These are phyloP conservation scores for Macrophya alboannulata DNA, from an alignment of 2,888 invertebrate genomes.

Conservation along the genomic window DNA sequence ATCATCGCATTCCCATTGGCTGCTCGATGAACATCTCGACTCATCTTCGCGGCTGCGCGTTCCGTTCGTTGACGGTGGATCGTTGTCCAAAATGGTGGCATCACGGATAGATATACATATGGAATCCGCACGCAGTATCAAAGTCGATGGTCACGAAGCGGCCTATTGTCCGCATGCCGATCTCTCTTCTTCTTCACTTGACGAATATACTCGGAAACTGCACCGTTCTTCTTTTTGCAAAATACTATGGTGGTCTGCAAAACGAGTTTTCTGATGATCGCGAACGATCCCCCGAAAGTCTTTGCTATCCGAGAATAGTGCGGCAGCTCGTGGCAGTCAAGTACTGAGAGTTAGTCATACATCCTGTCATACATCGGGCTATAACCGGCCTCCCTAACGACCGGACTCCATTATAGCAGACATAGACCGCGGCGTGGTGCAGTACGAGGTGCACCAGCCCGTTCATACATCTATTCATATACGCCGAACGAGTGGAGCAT, in stretches of 20 bases:
- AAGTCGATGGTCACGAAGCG: not conserved
- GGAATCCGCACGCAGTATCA: not conserved
- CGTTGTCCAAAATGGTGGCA: slow-evolving; percentile 74
- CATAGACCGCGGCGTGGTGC: slow-evolving; percentile 58
- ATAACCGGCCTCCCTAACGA: slow-evolving; percentile 74
- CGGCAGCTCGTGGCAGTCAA: slow-evolving; percentile 62
- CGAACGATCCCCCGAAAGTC: slow-evolving; percentile 62
- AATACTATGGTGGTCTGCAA: not conserved
- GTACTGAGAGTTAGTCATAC: slow-evolving; percentile 72
- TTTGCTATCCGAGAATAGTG: slow-evolving; percentile 77
- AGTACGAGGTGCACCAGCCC: not conserved
- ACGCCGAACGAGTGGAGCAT: not conserved
- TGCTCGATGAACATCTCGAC: slow-evolving; percentile 74
- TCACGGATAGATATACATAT: not conserved
- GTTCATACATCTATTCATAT: slow-evolving; percentile 48
- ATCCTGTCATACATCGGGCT: slow-evolving; percentile 77
- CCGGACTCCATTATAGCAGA: slow-evolving; percentile 73
- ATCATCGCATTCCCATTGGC: slow-evolving; percentile 75
- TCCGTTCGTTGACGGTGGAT: not conserved
- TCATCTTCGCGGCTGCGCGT: slow-evolving; percentile 77
- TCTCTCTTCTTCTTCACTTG: not conserved
- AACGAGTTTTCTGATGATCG: not conserved
- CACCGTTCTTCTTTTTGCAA: not conserved
- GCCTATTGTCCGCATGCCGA: not conserved
- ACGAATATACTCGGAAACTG: not conserved